Conservation (phyloP, 2,888 invertebrate species). For the Psylliodes chrysocephalus region DNA sequence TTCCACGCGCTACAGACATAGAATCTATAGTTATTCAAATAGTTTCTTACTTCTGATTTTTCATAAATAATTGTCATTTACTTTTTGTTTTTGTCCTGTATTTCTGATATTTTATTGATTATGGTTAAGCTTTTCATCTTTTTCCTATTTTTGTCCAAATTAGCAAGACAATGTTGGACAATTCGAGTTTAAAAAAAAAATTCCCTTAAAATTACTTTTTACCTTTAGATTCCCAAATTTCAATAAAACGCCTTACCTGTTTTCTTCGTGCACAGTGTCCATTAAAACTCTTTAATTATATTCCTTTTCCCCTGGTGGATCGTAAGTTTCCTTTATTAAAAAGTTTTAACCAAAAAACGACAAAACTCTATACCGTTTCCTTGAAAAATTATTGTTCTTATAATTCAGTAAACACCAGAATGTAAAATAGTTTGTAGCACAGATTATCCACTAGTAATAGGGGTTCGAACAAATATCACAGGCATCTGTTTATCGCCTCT, state of each 20-base stretch:
- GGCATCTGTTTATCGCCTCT: too few species aligned
- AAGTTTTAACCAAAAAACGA: constrained; percentile 49
- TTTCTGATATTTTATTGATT: too few species aligned
- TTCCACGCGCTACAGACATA: too few species aligned
- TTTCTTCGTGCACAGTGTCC: constrained; percentile 60
- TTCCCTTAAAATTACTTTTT: not conserved
- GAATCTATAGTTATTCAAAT: too few species aligned
- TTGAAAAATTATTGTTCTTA: constrained; percentile 49
- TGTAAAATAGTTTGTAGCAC: constrained; percentile 31
- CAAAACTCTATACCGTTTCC: constrained; percentile 48
- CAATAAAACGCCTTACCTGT: constrained; percentile 53
- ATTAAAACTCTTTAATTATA: constrained; percentile 59
- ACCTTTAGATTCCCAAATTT: constrained; percentile 39
- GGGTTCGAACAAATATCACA: too few species aligned
- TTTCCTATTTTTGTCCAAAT: too few species aligned
- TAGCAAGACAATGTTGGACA: too few species aligned
- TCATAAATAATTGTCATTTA: too few species aligned
- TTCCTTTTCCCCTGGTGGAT: constrained; percentile 47
- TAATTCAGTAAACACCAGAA: constrained; percentile 41
- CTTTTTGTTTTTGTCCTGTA: too few species aligned
- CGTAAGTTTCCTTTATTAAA: constrained; percentile 56
- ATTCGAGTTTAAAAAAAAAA: too few species aligned
- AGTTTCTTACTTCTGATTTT: too few species aligned
- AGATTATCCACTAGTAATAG: constrained; percentile 6
- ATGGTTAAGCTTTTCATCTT: too few species aligned